phyloP scores from a whole-genome alignment of 1,140 invertebrate species.

The Vanessa atalanta region DNA sequence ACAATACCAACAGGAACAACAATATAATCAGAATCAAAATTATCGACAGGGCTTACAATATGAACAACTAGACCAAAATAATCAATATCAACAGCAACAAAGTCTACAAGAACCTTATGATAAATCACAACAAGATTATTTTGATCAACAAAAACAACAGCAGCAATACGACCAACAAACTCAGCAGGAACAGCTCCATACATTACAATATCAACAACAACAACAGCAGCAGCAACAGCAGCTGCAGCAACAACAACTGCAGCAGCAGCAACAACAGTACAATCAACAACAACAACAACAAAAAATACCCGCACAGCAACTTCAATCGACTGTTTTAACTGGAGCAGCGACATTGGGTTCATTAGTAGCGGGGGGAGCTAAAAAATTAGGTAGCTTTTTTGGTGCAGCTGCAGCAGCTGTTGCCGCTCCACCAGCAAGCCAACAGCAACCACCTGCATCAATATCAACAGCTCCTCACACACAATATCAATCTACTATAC shows the following conservation, averaged over 20 bases:
- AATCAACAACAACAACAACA: slow-evolving; percentile 59
- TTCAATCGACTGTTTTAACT: slow-evolving; percentile 71
- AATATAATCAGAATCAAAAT: slow-evolving; percentile 37
- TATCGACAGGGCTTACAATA: slow-evolving; percentile 64
- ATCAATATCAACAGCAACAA: slow-evolving; percentile 31
- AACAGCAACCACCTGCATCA: slow-evolving; percentile 40
- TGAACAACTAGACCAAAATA: slow-evolving; percentile 61
- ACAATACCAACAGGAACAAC: slow-evolving; percentile 56
- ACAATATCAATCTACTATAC: slow-evolving; percentile 58
- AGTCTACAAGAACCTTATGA: slow-evolving; percentile 37
- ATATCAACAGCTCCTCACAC: slow-evolving; percentile 44
- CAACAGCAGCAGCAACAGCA: slow-evolving; percentile 47
- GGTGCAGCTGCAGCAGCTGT: slow-evolving; percentile 75
- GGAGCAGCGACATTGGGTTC: slow-evolving; percentile 76
- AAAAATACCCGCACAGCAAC: slow-evolving; percentile 63
- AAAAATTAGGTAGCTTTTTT: slow-evolving; percentile 76
- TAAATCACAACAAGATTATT: slow-evolving; percentile 73
- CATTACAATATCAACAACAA: slow-evolving; percentile 47
- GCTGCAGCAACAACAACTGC: slow-evolving; percentile 48
- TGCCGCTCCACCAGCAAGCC: slow-evolving; percentile 48
- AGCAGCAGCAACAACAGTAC: slow-evolving; percentile 51
- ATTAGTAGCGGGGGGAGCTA: slow-evolving; percentile 79
- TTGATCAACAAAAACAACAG: slow-evolving; percentile 37
- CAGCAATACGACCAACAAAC: slow-evolving; percentile 39
- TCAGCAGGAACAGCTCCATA: slow-evolving; percentile 45